Percentiles rank a stretch among this genome's conserved stretches.
These are phyloP conservation scores for Andrena hattorfiana DNA, from an alignment of 2,888 invertebrate genomes.

Conservation along the genomic window DNA sequence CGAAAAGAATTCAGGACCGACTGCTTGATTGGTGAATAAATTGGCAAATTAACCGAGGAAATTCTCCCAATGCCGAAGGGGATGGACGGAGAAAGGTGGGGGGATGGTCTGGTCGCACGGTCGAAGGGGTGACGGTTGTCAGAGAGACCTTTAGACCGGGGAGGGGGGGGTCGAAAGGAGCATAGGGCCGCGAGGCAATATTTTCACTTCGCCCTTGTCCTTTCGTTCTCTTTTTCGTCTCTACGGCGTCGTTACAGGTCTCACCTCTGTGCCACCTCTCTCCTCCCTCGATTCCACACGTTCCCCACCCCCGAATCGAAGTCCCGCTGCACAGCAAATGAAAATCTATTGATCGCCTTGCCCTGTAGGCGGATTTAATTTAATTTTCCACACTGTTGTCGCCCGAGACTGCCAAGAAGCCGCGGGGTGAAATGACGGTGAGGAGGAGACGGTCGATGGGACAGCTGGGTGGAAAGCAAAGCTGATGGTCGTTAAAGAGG, in stretches of 20 bases:
- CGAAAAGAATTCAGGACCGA: slow-evolving; percentile 54
- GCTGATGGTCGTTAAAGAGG: slow-evolving; percentile 63
- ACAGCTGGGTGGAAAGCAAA: slow-evolving; percentile 15
- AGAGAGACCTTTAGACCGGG: slow-evolving; percentile 30
- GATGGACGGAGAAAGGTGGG: slow-evolving; percentile 16
- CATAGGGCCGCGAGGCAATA: slow-evolving; percentile 69
- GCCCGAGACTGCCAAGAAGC: slow-evolving; percentile 58
- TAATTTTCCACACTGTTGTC: slow-evolving; percentile 75
- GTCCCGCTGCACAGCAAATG: slow-evolving; percentile 69
- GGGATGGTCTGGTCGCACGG: slow-evolving; percentile 23
- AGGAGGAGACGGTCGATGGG: neutral
- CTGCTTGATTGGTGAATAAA: slow-evolving; percentile 71
- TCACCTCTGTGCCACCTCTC: slow-evolving; percentile 12
- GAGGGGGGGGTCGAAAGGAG: slow-evolving; percentile 32
- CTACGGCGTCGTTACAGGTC: slow-evolving; percentile 40
- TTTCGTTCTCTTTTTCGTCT: slow-evolving; percentile 64
- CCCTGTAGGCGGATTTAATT: slow-evolving; percentile 75
- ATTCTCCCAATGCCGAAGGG: slow-evolving; percentile 53
- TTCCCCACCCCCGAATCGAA: slow-evolving; percentile 50
- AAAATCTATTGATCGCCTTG: slow-evolving; percentile 76
- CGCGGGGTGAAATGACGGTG: slow-evolving; percentile 1
- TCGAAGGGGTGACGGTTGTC: slow-evolving; percentile 41
- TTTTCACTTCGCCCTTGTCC: slow-evolving; percentile 71
- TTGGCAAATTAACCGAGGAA: slow-evolving; percentile 71
- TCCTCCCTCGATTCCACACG: slow-evolving; percentile 20